A percentile compares a stretch with the other conserved stretches of the same genome.
Conservation (phyloP, 2,888 invertebrate species). For the Branchellion lobata region DNA sequence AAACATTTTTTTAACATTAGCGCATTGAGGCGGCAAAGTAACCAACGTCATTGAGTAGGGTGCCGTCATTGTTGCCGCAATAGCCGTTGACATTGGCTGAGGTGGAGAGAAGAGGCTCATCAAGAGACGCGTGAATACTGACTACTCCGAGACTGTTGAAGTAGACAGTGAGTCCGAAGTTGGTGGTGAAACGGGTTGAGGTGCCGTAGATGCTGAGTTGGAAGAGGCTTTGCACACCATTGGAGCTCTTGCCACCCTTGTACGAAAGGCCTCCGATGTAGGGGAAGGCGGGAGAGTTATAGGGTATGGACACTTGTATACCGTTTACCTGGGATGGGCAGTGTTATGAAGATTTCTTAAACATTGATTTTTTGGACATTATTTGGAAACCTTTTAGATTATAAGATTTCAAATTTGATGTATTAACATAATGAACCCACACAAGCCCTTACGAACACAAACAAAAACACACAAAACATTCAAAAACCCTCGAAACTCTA, state of each 20-base stretch:
- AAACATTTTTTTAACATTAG: too few species aligned
- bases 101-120: background rate
- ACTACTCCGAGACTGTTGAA: constrained; percentile 12
- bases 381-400: too few species aligned
- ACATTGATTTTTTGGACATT: too few species aligned
- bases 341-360: too few species aligned
- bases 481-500: too few species aligned
- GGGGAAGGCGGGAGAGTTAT: background rate
- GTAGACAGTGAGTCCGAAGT: background rate
- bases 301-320: constrained; percentile 6
- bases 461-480: too few species aligned
- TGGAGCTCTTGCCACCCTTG: background rate
- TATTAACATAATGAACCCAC: too few species aligned
- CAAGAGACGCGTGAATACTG: background rate
- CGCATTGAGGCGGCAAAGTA: too few species aligned
- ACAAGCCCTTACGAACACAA: too few species aligned
- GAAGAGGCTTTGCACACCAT: background rate
- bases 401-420: too few species aligned
- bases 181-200: background rate
- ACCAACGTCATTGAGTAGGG: background rate
- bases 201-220: background rate
- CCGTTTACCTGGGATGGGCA: constrained; percentile 18
- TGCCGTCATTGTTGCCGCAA: constrained; percentile 2
- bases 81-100: background rate
- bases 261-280: background rate